Evolutionary conservation across 35 echinoderm and acorn worm genomes (phyloP), one percentile per base, ranked within the genome.

Genomic region (Patiria miniata): DNA sequence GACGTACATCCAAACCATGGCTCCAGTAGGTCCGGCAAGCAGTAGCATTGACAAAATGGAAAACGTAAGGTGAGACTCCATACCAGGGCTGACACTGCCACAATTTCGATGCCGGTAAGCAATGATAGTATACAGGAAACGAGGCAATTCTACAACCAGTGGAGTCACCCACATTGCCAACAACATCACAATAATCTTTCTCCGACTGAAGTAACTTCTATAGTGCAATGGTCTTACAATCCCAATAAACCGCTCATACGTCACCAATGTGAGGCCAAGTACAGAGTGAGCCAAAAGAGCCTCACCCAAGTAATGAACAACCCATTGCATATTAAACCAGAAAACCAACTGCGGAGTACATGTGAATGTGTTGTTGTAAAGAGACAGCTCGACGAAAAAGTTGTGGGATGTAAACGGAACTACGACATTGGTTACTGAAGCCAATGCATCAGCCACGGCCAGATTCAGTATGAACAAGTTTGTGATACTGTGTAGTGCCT

Each of bases 391-490:
- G 12, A 47, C 4, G 2, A 36, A 36, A 10, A 32, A 73, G 14
- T 73, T 18, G 2, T 10, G 14, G 34, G 7, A 0, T 5, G 8
- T 7, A 73, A 16, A 73, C 14, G 19, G 26, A 30, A 2, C 21
- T 16, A 7, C 10, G 29, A 16, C 8, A 73, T 73, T 14, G 8
- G 29, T 12, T 30, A 73, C 29, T 12, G 29, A 73, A 34, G 15
- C 19, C 65, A 73, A 36, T 32, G 65, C 65, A 73, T 73, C 65
- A 39, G 78, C 38, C 29, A 80, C 38, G 10, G 47, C 78, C 1
- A 80, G 38, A 39, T 44, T 44, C 21, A 80, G 47, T 39, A 80
- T 40, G 21, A 80, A 36, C 19, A 80, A 47, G 23, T 80, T 37
- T 2, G 32, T 40, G 26, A 81, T 39, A 23, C 23, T 83, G 51